phyloP scores from a whole-genome alignment of 2,888 invertebrate genomes.

The Pyrochroa serraticornis region DNA sequence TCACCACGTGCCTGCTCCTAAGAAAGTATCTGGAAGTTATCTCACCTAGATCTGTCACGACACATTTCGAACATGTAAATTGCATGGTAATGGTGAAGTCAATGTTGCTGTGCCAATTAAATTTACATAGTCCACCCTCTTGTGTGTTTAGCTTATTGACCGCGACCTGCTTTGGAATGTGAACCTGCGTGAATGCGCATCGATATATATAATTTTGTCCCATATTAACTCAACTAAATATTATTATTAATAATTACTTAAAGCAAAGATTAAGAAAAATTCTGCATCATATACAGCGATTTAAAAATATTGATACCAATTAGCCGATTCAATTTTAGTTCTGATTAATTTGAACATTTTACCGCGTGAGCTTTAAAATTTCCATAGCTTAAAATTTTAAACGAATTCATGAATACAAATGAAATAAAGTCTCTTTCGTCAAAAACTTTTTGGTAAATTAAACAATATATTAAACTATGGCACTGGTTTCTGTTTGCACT shows the following conservation, averaged over 20 bases:
- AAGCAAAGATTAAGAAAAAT: background rate
- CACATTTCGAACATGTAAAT: conserved; percentile 15
- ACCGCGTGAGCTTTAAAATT: conserved; percentile 1
- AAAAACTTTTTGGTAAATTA: background rate
- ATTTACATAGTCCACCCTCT: conserved; percentile 17
- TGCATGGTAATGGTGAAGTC: conserved; percentile 13
- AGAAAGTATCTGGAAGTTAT: conserved; percentile 7
- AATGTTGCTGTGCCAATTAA: conserved; percentile 15
- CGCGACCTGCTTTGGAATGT: too few relatives aligned
- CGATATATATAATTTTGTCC: too few relatives aligned
- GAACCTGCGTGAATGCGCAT: too few relatives aligned
- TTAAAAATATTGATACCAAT: too few relatives aligned
- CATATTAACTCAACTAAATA: too few relatives aligned
- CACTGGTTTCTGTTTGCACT: background rate
- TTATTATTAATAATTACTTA: background rate
- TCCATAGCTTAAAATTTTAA: conserved; percentile 5
- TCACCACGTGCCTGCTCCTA: background rate
- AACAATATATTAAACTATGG: too few relatives aligned
- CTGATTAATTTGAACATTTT: background rate
- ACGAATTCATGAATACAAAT: conserved; percentile 2
- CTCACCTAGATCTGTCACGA: conserved; percentile 13
- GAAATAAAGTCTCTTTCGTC: background rate
- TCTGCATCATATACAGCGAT: too few relatives aligned
- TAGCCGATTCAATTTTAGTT: background rate
- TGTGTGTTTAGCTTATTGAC: conserved; percentile 12